Evolutionary conservation across 2,888 invertebrate genomes (phyloP), one percentile per base, ranked within the genome.

Genomic region (Ligdia adustata): DNA sequence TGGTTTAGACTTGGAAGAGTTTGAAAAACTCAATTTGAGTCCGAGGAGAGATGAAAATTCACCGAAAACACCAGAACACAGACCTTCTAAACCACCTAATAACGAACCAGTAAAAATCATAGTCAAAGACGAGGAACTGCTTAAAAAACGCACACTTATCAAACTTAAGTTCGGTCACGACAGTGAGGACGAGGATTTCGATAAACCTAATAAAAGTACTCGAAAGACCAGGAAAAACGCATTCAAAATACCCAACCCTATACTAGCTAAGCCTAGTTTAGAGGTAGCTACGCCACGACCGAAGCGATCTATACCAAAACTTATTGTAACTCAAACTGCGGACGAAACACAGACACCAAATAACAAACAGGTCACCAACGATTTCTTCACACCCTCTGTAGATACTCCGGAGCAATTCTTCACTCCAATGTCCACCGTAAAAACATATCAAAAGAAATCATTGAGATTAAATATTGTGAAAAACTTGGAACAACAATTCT

Each of bases 171-270:
- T 87, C 0, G 82, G 87, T 22, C 79, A 79, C 0, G 61, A 12
- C 2, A 28, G 50, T 0, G 71, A 75, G 0, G 75, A 78, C 0
- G 57, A 54, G 1, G 66, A 72, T 1, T 7, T 41, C 0, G 56
- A 62, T 0, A 64, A 63, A 47, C 65, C 42, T 11, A 27, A 4
- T 0, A 28, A 9, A 20, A 7, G 5, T 7, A 31, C 35, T 3
- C 9, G 35, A 6, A 20, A 15, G 0, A n/a, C n/a, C 2, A 47
- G 26, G 6, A 66, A 62, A 12, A 67, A 66, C 0, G 58, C 64
- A 3, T 88, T 88, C 45, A 88, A 89, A 74, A 62, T 87, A 9
- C 89, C 89, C 0, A 74, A 71, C 0, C 83, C 80, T 0, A 64
- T 75, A 0, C 75, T 70, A 0, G 20, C 59, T 0, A 81, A 74